Conservation (phyloP, 2,888 invertebrate genomes). For the Eupithecia centaureata region DNA sequence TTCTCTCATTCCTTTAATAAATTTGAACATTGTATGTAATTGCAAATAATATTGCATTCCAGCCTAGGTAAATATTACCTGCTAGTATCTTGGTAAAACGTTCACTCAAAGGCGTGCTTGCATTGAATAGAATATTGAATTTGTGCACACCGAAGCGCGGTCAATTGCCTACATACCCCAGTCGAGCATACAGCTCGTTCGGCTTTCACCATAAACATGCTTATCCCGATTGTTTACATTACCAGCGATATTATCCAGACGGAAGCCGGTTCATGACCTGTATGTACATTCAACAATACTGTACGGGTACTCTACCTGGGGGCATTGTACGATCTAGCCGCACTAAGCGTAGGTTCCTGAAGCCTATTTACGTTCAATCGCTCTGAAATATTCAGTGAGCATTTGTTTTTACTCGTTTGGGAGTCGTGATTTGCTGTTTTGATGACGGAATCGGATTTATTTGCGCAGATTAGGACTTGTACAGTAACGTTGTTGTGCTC, state of each 20-base stretch:
- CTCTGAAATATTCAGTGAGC: conserved; percentile 21
- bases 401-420: conserved; percentile 5
- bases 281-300: conserved; percentile 27
- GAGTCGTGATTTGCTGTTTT: conserved; percentile 2
- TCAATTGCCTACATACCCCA: conserved; percentile 10
- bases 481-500: neutral
- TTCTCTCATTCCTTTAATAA: neutral
- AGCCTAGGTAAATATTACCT: neutral
- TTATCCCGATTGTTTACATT: conserved; percentile 41
- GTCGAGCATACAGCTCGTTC: conserved; percentile 16
- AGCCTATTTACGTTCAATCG: conserved; percentile 37
- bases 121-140: conserved; percentile 21
- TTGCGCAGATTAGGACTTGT: neutral
- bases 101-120: neutral
- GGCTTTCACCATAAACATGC: conserved; percentile 32
- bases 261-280: conserved; percentile 45
- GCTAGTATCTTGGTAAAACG: conserved; percentile 1
- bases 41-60: neutral
- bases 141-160: conserved; percentile 8
- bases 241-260: conserved; percentile 41
- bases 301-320: conserved; percentile 19
- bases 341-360: conserved; percentile 28
- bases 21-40: too few species aligned
- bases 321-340: conserved; percentile 36
- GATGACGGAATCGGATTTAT: neutral